These are phyloP conservation scores for Acridotheres tristis DNA, from an alignment of 2,797 vertebrate species.

Conservation along the genomic window DNA sequence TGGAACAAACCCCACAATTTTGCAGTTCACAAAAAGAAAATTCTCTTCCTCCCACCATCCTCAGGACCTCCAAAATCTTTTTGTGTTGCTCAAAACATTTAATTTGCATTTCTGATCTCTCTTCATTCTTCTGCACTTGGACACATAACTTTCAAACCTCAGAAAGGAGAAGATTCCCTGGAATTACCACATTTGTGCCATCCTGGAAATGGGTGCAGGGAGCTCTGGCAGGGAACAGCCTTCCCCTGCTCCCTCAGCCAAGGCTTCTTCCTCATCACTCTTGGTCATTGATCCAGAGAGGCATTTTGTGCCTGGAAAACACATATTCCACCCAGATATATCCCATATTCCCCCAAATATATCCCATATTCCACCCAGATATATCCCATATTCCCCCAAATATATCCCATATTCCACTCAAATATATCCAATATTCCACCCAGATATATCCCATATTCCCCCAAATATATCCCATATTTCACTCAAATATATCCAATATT, in stretches of 20 bases:
- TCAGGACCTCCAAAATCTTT: neutral
- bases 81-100: constrained; percentile 43
- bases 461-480: too few species aligned
- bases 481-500: too few species aligned
- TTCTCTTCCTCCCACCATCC: constrained; percentile 54
- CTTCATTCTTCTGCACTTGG: neutral
- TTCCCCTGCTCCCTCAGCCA: rapidly evolving
- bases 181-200: neutral
- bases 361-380: neutral
- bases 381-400: rapidly evolving
- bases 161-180: constrained; percentile 1
- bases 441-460: neutral
- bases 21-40: neutral
- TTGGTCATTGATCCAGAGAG: neutral
- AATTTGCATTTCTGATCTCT: constrained; percentile 48
- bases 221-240: neutral
- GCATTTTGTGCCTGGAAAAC: neutral
- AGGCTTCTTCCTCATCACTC: neutral
- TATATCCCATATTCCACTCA: neutral
- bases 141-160: neutral
- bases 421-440: neutral
- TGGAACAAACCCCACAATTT: constrained; percentile 12
- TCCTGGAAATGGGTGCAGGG: neutral
- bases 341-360: too few species aligned
- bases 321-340: rapidly evolving